Conservation (phyloP, 2,797 vertebrate genomes). For the Eulemur mongoz region DNA sequence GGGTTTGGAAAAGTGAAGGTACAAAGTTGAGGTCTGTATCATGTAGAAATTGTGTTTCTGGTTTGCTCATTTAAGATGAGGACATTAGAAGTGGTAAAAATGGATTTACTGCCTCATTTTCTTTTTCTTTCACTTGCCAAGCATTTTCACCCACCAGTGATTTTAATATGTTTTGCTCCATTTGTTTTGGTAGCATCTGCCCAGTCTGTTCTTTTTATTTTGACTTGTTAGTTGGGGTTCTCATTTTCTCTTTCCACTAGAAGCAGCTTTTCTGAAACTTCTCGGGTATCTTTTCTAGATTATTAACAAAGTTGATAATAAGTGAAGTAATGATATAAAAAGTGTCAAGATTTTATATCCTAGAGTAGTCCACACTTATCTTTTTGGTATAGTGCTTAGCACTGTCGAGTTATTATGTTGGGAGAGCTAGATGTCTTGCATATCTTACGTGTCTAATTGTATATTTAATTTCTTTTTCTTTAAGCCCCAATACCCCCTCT, state of each 20-base stretch:
- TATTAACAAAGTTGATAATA: constrained; percentile 60
- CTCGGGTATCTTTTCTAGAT: constrained; percentile 68
- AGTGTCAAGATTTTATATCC: constrained; percentile 54
- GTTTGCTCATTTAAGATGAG: constrained; percentile 64
- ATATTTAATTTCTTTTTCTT: constrained; percentile 47
- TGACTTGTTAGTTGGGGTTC: constrained; percentile 57
- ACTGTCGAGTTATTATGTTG: background rate
- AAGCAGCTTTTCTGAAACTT: constrained; percentile 63
- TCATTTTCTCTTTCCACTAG: constrained; percentile 43
- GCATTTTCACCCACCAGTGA: constrained; percentile 75
- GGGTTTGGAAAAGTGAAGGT: constrained; percentile 1
- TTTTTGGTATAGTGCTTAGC: background rate
- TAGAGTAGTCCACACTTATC: background rate
- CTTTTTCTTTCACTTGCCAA: constrained; percentile 70
- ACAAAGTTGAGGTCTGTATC: constrained; percentile 20
- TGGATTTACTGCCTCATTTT: constrained; percentile 62
- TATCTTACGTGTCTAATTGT: background rate
- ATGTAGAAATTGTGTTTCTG: background rate
- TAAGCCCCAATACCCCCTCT: background rate
- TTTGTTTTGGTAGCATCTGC: constrained; percentile 77
- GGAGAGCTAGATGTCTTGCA: background rate
- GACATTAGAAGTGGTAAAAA: constrained; percentile 47
- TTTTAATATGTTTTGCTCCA: constrained; percentile 73
- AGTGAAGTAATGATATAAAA: constrained; percentile 47
- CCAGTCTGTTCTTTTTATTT: constrained; percentile 65